These are phyloP conservation scores for Luffia ferchaultella DNA, from an alignment of 2,888 invertebrate species.

Conservation along the genomic window DNA sequence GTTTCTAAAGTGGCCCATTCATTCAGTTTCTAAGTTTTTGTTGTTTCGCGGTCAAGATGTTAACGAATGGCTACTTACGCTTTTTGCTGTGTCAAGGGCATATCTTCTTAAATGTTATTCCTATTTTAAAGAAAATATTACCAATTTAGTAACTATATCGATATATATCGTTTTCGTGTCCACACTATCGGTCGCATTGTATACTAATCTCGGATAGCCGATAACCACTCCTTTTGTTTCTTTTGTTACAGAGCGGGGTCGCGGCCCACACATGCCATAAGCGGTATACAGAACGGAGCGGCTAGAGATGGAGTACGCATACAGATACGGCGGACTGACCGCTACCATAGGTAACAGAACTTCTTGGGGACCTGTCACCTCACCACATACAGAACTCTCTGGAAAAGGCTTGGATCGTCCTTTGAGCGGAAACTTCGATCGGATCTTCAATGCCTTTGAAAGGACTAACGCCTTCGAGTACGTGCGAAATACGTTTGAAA, in stretches of 20 bases:
- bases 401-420: constrained; percentile 46
- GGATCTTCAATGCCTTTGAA: constrained; percentile 60
- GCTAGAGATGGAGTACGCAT: constrained; percentile 38
- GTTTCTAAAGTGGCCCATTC: background rate
- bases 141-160: background rate
- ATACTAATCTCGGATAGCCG: constrained; percentile 5
- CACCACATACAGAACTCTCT: constrained; percentile 33
- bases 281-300: background rate
- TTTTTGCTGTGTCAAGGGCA: background rate
- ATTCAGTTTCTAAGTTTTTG: background rate
- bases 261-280: constrained; percentile 19
- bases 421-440: constrained; percentile 54
- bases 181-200: constrained; percentile 2
- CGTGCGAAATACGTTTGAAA: constrained; percentile 31
- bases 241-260: constrained; percentile 23
- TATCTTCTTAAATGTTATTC: background rate
- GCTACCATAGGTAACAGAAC: constrained; percentile 48
- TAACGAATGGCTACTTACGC: background rate
- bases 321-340: constrained; percentile 48
- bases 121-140: background rate
- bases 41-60: background rate
- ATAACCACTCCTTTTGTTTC: constrained; percentile 5
- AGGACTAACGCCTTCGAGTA: constrained; percentile 59
- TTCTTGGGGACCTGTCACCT: constrained; percentile 70
- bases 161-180: background rate